phyloP scores from a whole-genome alignment of 2,113 vertebrate genomes.

The Tylochromis polylepis region DNA sequence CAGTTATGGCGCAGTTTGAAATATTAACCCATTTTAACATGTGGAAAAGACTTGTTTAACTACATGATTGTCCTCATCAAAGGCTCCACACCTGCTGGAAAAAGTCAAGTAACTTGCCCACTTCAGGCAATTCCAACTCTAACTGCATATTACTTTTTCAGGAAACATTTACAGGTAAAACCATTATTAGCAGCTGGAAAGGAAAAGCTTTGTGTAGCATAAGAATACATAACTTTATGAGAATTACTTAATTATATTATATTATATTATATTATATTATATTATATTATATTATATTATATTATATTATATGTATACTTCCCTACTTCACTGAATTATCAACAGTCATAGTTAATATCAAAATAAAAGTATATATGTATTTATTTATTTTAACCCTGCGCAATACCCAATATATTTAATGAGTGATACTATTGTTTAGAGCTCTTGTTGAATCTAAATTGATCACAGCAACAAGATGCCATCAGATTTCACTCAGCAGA shows the following conservation, averaged over 20 bases:
- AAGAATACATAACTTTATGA: not conserved
- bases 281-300: not conserved
- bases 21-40: conserved; percentile 8
- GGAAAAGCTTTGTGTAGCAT: not conserved
- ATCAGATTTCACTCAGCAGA: not conserved
- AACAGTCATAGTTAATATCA: not conserved
- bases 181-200: not conserved
- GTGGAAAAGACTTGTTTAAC: not conserved
- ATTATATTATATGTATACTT: not conserved
- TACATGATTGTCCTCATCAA: not conserved
- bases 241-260: not conserved
- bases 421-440: not conserved
- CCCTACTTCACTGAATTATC: not conserved
- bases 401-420: not conserved
- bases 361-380: not conserved
- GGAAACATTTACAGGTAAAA: conserved; percentile 1
- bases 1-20: not conserved
- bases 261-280: not conserved
- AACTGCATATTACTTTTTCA: not conserved
- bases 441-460: not conserved
- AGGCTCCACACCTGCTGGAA: not conserved
- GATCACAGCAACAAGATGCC: not conserved
- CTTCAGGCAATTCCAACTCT: not conserved
- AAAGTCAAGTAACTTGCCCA: not conserved
- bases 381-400: not conserved